These are phyloP conservation scores for Eledona agricola DNA, from an alignment of 2,888 invertebrate species.

Conservation along the genomic window DNA sequence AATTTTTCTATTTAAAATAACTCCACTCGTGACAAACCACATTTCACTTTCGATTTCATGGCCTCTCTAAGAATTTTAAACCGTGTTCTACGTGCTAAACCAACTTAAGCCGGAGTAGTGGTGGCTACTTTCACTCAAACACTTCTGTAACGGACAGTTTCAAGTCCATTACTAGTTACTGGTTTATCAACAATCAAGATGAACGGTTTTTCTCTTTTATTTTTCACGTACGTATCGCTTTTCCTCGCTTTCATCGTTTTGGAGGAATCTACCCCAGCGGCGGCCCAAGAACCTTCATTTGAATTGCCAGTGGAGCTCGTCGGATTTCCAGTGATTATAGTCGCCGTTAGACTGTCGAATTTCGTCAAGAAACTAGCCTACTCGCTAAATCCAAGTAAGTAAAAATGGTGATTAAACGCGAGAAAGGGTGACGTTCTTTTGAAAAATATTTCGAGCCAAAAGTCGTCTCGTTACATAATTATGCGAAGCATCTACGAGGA, in stretches of 20 bases:
- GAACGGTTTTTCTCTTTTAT: slow-evolving; percentile 23
- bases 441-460: slow-evolving; percentile 11
- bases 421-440: slow-evolving; percentile 11
- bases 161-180: slow-evolving; percentile 38
- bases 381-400: slow-evolving; percentile 82
- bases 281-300: slow-evolving; percentile 65
- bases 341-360: slow-evolving; percentile 80
- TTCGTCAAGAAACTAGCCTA: slow-evolving; percentile 85
- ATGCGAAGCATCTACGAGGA: not conserved
- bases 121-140: slow-evolving; percentile 59
- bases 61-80: slow-evolving; percentile 25
- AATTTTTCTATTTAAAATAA: no score
- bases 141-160: slow-evolving; percentile 40
- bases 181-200: slow-evolving; percentile 24
- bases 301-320: slow-evolving; percentile 85
- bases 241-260: slow-evolving; percentile 31
- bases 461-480: not conserved
- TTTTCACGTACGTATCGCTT: slow-evolving; percentile 24
- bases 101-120: slow-evolving; percentile 48
- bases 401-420: slow-evolving; percentile 12
- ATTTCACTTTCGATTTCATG: slow-evolving; percentile 25
- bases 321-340: slow-evolving; percentile 84
- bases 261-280: slow-evolving; percentile 38
- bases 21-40: no score
- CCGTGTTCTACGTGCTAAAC: slow-evolving; percentile 31